phyloP scores from a whole-genome alignment of 2,113 vertebrate genomes.

The Orientallactaga bullata region DNA sequence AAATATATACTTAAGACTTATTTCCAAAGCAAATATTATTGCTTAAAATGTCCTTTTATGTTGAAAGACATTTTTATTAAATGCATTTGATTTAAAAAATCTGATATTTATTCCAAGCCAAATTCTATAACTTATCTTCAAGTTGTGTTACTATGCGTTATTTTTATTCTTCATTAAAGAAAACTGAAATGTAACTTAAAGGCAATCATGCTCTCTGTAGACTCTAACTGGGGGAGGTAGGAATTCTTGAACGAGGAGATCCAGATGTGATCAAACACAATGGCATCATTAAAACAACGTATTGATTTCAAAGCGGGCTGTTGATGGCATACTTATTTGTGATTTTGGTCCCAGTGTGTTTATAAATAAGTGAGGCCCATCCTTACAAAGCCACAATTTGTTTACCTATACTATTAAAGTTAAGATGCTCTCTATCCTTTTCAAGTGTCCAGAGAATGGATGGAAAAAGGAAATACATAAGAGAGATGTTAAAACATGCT shows the following conservation, averaged over 20 bases:
- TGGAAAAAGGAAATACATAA: background rate
- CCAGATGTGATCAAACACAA: background rate
- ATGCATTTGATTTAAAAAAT: background rate
- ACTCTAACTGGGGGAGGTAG: background rate
- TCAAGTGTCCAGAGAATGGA: background rate
- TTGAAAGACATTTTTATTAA: background rate
- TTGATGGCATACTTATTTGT: background rate
- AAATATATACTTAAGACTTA: constrained; percentile 10
- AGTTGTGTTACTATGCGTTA: background rate
- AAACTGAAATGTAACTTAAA: background rate
- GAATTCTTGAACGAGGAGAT: background rate
- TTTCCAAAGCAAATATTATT: background rate
- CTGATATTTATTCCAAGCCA: background rate
- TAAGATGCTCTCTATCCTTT: background rate
- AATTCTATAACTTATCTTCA: background rate
- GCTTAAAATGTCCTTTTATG: background rate
- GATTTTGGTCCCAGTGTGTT: background rate
- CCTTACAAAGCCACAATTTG: background rate
- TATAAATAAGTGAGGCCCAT: background rate
- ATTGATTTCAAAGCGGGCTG: background rate
- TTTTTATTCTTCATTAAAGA: background rate
- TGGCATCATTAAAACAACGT: background rate
- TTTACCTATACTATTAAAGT: background rate
- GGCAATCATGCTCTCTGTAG: background rate
- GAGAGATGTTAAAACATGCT: background rate